Conservation (phyloP, 2,113 vertebrate genomes). For the Noturus placidus region DNA sequence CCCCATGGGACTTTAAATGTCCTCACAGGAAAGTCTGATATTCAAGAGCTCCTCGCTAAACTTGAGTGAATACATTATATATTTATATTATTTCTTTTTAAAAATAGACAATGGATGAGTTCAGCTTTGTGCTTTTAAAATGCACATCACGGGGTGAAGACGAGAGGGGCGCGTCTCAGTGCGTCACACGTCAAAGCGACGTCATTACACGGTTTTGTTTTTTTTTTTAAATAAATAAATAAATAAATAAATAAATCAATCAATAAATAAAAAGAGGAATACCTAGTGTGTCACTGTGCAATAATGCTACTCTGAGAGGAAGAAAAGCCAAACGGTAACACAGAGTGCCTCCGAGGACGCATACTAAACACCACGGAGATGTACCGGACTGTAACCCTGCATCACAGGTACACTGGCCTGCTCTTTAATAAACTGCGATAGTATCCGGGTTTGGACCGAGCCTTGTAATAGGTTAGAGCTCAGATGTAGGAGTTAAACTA, state of each 20-base stretch:
- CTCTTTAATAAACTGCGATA: background rate
- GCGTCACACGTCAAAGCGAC: constrained; percentile 41
- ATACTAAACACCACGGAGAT: background rate
- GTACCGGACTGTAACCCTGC: background rate
- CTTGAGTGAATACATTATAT: too few species aligned
- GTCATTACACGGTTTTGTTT: constrained; percentile 42
- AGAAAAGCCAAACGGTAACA: background rate
- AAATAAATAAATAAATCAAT: too few species aligned
- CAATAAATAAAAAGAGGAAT: constrained; percentile 29
- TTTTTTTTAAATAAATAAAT: too few species aligned
- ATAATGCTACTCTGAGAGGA: background rate
- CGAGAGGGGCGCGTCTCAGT: constrained; percentile 2
- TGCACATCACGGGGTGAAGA: constrained; percentile 2
- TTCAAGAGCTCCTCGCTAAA: background rate
- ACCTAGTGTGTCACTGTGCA: constrained; percentile 16
- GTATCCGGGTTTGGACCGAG: background rate
- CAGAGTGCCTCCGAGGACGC: too few species aligned
- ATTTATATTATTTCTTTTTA: too few species aligned
- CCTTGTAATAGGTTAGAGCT: background rate
- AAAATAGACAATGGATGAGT: too few species aligned
- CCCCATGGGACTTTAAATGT: background rate
- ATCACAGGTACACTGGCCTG: background rate
- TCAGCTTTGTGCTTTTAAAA: constrained; percentile 4
- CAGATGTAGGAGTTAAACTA: background rate
- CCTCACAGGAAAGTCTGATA: background rate